Evolutionary conservation across 2,113 vertebrate species (phyloP), one percentile per base, ranked within the genome.

Genomic region (Plestiodon gilberti): DNA sequence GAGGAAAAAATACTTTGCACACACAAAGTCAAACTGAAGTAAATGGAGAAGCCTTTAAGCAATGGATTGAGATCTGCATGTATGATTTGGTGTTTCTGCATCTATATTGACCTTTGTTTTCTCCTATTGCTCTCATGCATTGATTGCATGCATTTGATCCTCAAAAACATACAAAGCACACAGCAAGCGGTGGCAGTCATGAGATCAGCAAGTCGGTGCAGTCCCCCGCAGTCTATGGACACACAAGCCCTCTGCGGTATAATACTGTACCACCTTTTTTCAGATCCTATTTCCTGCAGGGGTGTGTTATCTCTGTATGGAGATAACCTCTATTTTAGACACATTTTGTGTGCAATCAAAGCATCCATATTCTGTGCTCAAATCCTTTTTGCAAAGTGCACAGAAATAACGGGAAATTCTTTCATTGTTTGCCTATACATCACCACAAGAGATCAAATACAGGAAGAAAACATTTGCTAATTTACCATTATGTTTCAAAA

Each of bases 401-500:
- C 77, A 81, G 33, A 38, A 69, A 89, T 89, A 69, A 87, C 74
- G 61, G 79, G 73, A 64, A 87, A 75, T 1, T 86, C 83, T 92
- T 84, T 89, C 90, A 2, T 20, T 89, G 84, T 86, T 78, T 92
- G 40, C 23, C 6, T 89, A 78, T 88, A 70, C 57, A 86, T 87
- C 84, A 89, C 59, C 33, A 91, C 87, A 89, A 78, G 85, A 40
- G 65, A 82, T 75, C 77, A 89, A 85, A 88, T 67, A 76, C 35
- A 84, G 87, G 82, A 28, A 48, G 76, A 87, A 88, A 88, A 70
- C 55, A 52, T 28, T 88, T 88, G 88, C 62, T 82, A 90, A 83
- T 93, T 95, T 93, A 88, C 74, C 69, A 87, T 88, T 90, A 33
- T n/a, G 38, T 81, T 82, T 91, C 73, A 33, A 77, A 90, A 89